These are phyloP conservation scores for Pangasianodon hypophthalmus DNA, from an alignment of 2,113 vertebrate genomes.

Conservation along the genomic window DNA sequence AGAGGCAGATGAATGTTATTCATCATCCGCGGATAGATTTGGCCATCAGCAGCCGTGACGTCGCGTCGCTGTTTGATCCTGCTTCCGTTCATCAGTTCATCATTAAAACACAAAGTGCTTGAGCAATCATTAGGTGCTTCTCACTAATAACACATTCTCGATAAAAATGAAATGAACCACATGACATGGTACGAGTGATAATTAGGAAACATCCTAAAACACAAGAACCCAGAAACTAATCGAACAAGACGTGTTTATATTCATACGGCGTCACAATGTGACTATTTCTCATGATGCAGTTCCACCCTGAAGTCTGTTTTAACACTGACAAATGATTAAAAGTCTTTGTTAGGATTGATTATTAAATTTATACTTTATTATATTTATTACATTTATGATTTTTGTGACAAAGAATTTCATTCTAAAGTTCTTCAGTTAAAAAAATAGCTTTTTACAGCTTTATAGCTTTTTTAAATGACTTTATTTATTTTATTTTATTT, in stretches of 20 bases:
- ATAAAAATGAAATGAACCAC: background rate
- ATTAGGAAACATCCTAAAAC: background rate
- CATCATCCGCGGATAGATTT: slow-evolving; percentile 18
- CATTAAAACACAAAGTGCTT: background rate
- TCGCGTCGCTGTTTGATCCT: slow-evolving; percentile 29
- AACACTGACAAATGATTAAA: background rate
- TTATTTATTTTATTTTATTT: no score
- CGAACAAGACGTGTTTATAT: background rate
- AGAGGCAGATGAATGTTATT: slow-evolving; percentile 2
- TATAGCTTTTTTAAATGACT: no score
- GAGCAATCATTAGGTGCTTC: background rate
- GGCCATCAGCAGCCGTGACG: background rate
- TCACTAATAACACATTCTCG: background rate
- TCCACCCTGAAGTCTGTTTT: background rate
- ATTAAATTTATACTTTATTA: no score
- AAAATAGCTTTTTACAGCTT: no score
- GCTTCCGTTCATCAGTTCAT: background rate
- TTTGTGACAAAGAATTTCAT: no score
- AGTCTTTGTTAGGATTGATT: no score
- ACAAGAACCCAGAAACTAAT: no score
- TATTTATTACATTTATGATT: no score
- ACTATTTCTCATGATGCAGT: background rate
- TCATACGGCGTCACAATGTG: background rate
- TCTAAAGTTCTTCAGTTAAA: no score
- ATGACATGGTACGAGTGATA: background rate